Evolutionary conservation across 2,797 vertebrate species (phyloP).

Genomic region (Myoxocephalus aenaeus): DNA sequence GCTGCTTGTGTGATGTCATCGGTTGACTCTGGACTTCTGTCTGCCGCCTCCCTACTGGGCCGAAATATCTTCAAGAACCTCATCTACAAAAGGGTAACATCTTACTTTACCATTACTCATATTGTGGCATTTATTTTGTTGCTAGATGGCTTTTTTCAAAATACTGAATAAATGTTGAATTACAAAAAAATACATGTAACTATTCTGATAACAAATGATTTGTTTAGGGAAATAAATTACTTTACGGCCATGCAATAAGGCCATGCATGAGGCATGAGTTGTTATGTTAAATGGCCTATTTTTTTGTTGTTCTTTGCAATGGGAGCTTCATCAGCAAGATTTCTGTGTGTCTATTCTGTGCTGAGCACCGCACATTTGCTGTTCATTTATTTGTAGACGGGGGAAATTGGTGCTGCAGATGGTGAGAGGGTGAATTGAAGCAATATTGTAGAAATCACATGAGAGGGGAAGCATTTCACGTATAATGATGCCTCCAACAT

Average conservation of each 20-base stretch:
- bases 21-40: conserved; percentile 72
- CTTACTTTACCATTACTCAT: not conserved
- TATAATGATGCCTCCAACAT: too few species aligned
- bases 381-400: too few species aligned
- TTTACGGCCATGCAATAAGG: too few species aligned
- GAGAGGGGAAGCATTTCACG: too few species aligned
- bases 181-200: not conserved
- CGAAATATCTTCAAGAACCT: conserved; percentile 68
- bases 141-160: not conserved
- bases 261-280: too few species aligned
- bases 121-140: not conserved
- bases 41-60: conserved; percentile 65
- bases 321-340: not conserved
- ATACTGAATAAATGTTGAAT: not conserved
- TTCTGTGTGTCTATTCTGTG: too few species aligned
- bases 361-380: too few species aligned
- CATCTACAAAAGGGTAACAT: conserved; percentile 46
- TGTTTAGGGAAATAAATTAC: not conserved
- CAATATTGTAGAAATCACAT: too few species aligned
- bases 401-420: too few species aligned
- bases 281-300: too few species aligned
- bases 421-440: too few species aligned
- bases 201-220: not conserved
- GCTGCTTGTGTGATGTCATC: conserved; percentile 70
- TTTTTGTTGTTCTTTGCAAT: not conserved